A percentile compares a stretch with the other conserved stretches of the same genome.
Evolutionary conservation across 1,140 invertebrate species (phyloP).

Genomic region (Augochlora pura): DNA sequence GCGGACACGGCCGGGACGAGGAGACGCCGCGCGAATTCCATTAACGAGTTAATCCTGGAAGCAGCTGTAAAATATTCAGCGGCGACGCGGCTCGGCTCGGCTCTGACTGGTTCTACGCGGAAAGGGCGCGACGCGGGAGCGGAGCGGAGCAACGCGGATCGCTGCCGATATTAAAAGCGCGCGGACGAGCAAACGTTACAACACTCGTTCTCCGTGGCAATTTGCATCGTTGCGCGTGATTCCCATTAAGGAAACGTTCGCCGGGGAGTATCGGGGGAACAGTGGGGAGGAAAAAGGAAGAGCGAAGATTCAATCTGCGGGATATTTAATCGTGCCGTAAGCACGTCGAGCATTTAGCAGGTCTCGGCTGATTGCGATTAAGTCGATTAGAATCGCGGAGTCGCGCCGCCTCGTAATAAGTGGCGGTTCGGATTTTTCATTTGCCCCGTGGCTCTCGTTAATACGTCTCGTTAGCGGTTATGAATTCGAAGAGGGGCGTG

Average conservation of each 20-base stretch:
- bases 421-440: slow-evolving; percentile 24
- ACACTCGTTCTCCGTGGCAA: not conserved
- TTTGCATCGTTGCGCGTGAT: slow-evolving; percentile 3
- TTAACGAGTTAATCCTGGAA: not conserved
- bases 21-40: not conserved
- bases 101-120: too few relatives aligned
- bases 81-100: not conserved
- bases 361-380: slow-evolving; percentile 19
- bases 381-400: slow-evolving; percentile 15
- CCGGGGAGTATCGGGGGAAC: not conserved
- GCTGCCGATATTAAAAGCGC: not conserved
- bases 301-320: not conserved
- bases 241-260: not conserved
- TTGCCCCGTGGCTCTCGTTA: slow-evolving; percentile 10
- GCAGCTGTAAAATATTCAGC: slow-evolving; percentile 1
- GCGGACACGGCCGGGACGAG: too few relatives aligned
- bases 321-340: slow-evolving; percentile 13
- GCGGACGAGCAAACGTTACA: not conserved
- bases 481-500: not conserved
- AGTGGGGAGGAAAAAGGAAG: not conserved
- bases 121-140: too few relatives aligned
- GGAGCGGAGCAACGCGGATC: too few relatives aligned
- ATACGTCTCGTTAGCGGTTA: slow-evolving; percentile 9
- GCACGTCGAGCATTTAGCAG: not conserved
- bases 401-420: not conserved